A percentile compares a stretch with the other conserved stretches of the same genome.
Evolutionary conservation across 2,797 vertebrate genomes (phyloP).

Genomic region (Poecilia wingei): DNA sequence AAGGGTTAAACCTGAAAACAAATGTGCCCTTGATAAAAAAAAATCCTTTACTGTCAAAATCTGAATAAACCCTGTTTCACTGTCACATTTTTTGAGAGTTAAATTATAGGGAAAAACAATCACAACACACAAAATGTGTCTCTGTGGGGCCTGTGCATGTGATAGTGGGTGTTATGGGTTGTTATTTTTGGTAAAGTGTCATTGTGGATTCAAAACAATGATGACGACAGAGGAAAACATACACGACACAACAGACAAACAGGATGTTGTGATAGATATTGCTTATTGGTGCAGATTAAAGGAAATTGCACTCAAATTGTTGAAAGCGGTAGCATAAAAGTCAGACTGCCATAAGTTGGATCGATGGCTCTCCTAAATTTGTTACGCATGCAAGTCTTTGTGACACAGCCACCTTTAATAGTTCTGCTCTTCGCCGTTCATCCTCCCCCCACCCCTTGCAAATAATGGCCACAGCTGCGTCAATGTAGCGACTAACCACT

Average conservation of each 20-base stretch:
- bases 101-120: conserved; percentile 46
- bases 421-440: conserved; percentile 53
- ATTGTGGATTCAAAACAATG: conserved; percentile 43
- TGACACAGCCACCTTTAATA: conserved; percentile 61
- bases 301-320: conserved; percentile 73
- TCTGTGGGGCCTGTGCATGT: conserved; percentile 23
- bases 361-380: conserved; percentile 69
- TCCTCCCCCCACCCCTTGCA: conserved; percentile 42
- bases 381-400: conserved; percentile 40
- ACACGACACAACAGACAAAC: conserved; percentile 48
- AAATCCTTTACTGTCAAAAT: conserved; percentile 57
- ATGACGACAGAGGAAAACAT: conserved; percentile 49
- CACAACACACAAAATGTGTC: conserved; percentile 21
- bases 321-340: conserved; percentile 58
- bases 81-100: conserved; percentile 34
- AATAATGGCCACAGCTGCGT: conserved; percentile 80
- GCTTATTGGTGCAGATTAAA: conserved; percentile 76
- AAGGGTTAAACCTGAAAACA: conserved; percentile 13
- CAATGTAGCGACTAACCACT: conserved; percentile 36
- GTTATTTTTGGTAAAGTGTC: conserved; percentile 57
- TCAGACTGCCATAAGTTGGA: conserved; percentile 64
- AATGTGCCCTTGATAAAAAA: conserved; percentile 49
- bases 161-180: conserved; percentile 32
- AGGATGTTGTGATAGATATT: conserved; percentile 73
- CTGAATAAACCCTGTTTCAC: conserved; percentile 29